These are phyloP conservation scores for Folsomia manolachei DNA, from an alignment of 2,888 invertebrate genomes.

Conservation along the genomic window DNA sequence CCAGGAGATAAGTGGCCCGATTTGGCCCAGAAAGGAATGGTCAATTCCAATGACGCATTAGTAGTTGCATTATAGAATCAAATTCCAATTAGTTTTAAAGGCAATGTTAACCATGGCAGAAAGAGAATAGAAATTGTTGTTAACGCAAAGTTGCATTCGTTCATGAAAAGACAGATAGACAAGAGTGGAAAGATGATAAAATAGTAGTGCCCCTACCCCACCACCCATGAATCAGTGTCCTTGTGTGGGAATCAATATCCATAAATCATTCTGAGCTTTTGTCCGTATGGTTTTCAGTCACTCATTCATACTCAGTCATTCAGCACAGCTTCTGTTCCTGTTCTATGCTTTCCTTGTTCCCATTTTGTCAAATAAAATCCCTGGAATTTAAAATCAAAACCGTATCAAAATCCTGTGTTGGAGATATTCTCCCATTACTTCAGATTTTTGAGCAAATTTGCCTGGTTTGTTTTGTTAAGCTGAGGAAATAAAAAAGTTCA, in stretches of 20 bases:
- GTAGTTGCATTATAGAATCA: too few relatives aligned
- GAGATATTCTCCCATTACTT: not conserved
- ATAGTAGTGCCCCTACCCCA: not conserved
- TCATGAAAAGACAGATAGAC: too few relatives aligned
- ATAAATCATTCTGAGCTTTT: conserved; percentile 36
- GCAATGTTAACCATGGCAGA: too few relatives aligned
- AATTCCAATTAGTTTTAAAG: too few relatives aligned
- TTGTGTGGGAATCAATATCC: conserved; percentile 38
- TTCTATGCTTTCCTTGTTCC: not conserved
- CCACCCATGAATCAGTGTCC: not conserved
- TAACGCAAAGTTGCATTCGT: too few relatives aligned
- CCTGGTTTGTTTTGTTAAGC: too few relatives aligned
- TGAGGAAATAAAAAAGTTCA: not conserved
- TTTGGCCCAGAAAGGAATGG: too few relatives aligned
- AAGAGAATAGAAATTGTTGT: too few relatives aligned
- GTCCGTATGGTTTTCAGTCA: conserved; percentile 22
- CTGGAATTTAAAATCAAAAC: too few relatives aligned
- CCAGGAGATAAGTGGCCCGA: too few relatives aligned
- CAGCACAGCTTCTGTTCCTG: not conserved
- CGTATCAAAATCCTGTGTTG: not conserved
- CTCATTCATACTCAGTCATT: conserved; percentile 14
- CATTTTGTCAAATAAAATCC: too few relatives aligned
- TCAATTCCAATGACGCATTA: too few relatives aligned
- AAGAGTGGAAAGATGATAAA: not conserved
- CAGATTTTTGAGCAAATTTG: not conserved